phyloP scores from a whole-genome alignment of 2,113 vertebrate genomes.

The Puma concolor region DNA sequence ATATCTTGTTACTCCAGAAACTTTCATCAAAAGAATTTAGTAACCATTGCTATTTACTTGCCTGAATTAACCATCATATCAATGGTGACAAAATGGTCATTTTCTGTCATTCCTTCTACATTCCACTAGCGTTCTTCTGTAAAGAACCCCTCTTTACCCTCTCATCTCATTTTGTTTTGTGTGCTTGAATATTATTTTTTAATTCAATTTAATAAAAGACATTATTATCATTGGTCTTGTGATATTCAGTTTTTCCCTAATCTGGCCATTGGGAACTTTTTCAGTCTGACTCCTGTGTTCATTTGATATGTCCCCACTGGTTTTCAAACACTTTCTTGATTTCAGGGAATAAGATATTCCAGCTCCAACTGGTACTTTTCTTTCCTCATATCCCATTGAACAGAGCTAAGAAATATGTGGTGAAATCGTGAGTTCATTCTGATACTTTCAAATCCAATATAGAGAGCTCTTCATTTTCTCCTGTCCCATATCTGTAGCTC shows the following conservation, averaged over 20 bases:
- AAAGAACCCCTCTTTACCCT: not conserved
- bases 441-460: not conserved
- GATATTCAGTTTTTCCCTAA: not conserved
- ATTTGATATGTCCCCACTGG: not conserved
- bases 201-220: not conserved
- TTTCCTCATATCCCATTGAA: not conserved
- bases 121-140: not conserved
- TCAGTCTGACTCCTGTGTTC: not conserved
- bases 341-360: not conserved
- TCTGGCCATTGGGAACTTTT: not conserved
- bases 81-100: not conserved
- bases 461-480: too few relatives aligned
- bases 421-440: not conserved
- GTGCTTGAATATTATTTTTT: not conserved
- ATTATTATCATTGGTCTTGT: not conserved
- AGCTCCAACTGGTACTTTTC: not conserved
- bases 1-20: not conserved
- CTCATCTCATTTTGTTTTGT: not conserved
- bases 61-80: not conserved
- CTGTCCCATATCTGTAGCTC: not conserved
- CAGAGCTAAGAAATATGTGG: not conserved
- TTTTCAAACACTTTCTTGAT: not conserved
- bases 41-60: not conserved
- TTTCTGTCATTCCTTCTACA: not conserved
- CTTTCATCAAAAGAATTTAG: not conserved